Conservation (phyloP, 1,140 invertebrate species). For the Choristoneura fumiferana region DNA sequence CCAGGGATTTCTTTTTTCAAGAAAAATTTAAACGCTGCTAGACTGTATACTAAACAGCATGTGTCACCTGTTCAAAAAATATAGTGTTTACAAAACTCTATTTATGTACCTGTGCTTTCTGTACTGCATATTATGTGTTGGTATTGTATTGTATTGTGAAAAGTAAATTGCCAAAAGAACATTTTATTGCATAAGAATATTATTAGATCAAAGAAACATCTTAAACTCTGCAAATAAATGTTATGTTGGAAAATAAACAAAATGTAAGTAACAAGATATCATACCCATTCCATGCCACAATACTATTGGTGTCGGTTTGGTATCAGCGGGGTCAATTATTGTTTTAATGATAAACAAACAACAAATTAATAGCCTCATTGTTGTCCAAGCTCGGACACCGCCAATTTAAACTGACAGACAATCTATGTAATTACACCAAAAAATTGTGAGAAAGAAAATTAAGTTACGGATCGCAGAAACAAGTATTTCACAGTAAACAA, state of each 20-base stretch:
- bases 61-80: slow-evolving; percentile 87
- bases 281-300: slow-evolving; percentile 92
- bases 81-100: no score
- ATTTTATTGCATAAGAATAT: no score
- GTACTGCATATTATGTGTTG: no score
- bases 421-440: no score
- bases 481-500: no score
- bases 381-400: neutral
- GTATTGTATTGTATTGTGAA: no score
- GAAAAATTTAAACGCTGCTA: slow-evolving; percentile 89
- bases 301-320: slow-evolving; percentile 81
- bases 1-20: slow-evolving; percentile 87
- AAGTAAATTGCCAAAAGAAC: no score
- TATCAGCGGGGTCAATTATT: slow-evolving; percentile 26
- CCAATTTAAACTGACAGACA: neutral
- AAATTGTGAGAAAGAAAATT: no score
- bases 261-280: slow-evolving; percentile 33
- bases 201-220: neutral
- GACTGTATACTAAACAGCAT: slow-evolving; percentile 93
- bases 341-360: neutral
- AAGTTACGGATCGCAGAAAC: no score
- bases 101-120: no score
- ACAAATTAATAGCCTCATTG: neutral
- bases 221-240: slow-evolving; percentile 20
- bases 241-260: slow-evolving; percentile 17